Percentiles rank a stretch among this genome's conserved stretches.
These are phyloP conservation scores for Potamilus streckersoni DNA, from an alignment of 1,140 invertebrate species.

Conservation along the genomic window DNA sequence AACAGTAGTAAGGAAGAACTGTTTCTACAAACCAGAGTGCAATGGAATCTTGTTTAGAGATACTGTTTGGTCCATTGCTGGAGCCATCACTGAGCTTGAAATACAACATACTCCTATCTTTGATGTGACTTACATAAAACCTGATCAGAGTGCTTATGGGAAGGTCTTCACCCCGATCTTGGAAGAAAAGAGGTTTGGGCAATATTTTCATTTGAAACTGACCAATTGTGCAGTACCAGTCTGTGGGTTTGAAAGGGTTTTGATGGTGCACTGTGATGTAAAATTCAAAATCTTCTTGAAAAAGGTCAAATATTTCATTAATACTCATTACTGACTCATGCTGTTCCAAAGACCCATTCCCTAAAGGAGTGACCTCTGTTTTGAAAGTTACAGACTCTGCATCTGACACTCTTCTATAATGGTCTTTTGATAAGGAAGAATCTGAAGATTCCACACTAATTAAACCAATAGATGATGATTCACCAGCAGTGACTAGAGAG, in stretches of 20 bases:
- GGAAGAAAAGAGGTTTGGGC: constrained; percentile 10
- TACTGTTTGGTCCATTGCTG: neutral
- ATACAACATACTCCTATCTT: constrained; percentile 58
- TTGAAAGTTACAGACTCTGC: too few relatives aligned
- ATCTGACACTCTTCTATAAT: too few relatives aligned
- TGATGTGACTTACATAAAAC: constrained; percentile 60
- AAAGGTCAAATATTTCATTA: constrained; percentile 24
- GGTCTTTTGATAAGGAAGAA: too few relatives aligned
- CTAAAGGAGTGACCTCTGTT: too few relatives aligned
- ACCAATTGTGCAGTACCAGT: constrained; percentile 44
- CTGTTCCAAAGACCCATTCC: too few relatives aligned
- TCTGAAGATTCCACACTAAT: too few relatives aligned
- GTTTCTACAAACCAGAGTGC: constrained; percentile 42
- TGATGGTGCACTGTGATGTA: constrained; percentile 30
- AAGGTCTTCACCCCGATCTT: constrained; percentile 18
- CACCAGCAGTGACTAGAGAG: constrained; percentile 35
- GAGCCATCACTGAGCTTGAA: constrained; percentile 51
- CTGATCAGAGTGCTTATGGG: constrained; percentile 48
- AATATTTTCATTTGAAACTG: constrained; percentile 39
- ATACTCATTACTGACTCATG: too few relatives aligned
- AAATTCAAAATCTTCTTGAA: constrained; percentile 33
- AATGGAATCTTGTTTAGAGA: neutral
- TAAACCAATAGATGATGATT: neutral
- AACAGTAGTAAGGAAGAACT: constrained; percentile 17
- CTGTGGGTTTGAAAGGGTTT: constrained; percentile 9